These are phyloP conservation scores for Acipenser oxyrinchus DNA, from an alignment of 2,797 vertebrate genomes.

Conservation along the genomic window DNA sequence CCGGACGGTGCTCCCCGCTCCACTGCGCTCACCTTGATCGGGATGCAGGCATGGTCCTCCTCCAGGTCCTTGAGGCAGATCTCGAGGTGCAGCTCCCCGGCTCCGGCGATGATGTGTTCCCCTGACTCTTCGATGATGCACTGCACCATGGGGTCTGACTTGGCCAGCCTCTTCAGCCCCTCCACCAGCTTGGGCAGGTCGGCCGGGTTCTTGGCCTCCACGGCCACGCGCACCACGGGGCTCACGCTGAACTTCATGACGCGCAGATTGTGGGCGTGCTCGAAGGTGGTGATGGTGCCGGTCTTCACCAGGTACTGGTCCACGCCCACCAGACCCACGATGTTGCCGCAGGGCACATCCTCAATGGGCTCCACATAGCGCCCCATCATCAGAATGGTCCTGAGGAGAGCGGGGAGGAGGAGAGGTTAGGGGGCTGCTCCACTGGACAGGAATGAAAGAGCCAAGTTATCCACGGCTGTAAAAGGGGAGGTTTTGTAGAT, in stretches of 20 bases:
- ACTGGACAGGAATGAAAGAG: neutral
- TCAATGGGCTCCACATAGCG: slow-evolving; percentile 77
- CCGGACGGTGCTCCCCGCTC: neutral
- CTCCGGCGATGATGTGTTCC: slow-evolving; percentile 78
- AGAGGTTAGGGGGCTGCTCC: neutral
- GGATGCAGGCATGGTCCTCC: slow-evolving; percentile 79
- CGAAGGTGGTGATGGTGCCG: slow-evolving; percentile 76
- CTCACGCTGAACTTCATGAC: slow-evolving; percentile 84
- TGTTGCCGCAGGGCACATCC: slow-evolving; percentile 79
- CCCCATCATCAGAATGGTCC: slow-evolving; percentile 83
- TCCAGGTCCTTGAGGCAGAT: slow-evolving; percentile 82
- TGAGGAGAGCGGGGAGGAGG: neutral
- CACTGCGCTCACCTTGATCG: slow-evolving; percentile 68
- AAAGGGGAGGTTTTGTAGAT: neutral
- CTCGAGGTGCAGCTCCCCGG: slow-evolving; percentile 75
- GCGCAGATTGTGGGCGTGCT: slow-evolving; percentile 76
- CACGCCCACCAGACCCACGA: slow-evolving; percentile 74
- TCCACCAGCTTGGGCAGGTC: slow-evolving; percentile 80
- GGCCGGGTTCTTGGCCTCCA: slow-evolving; percentile 76
- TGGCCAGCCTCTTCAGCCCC: slow-evolving; percentile 73
- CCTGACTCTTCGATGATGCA: slow-evolving; percentile 83
- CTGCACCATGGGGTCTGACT: slow-evolving; percentile 84
- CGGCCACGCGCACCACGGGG: slow-evolving; percentile 72
- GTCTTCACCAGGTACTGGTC: slow-evolving; percentile 80
- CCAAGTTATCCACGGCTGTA: no score